These are phyloP conservation scores for Sitobion miscanthi DNA, from an alignment of 1,140 invertebrate species.

Conservation along the genomic window DNA sequence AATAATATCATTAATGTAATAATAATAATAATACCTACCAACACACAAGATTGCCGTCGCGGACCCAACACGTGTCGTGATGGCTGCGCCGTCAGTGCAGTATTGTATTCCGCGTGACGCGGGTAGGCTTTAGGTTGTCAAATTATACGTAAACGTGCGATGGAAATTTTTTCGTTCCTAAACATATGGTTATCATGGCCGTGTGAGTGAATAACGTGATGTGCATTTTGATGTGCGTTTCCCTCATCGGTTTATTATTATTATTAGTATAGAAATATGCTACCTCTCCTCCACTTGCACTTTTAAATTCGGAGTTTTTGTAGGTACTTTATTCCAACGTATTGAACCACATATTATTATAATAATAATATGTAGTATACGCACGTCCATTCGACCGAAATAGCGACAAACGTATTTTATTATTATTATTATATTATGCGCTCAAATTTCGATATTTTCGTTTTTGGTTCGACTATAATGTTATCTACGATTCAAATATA, in stretches of 20 bases:
- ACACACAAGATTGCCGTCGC: background rate
- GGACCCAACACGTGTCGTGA: too few relatives aligned
- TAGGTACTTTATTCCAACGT: background rate
- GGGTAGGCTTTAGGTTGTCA: background rate
- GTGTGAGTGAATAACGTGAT: background rate
- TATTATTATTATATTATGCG: background rate
- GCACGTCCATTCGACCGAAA: background rate
- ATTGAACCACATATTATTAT: background rate
- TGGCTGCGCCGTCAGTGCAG: background rate
- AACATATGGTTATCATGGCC: background rate
- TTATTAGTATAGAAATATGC: background rate
- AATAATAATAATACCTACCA: background rate
- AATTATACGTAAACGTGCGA: background rate
- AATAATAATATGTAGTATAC: background rate
- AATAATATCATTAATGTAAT: background rate
- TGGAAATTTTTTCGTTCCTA: background rate
- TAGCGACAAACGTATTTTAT: background rate
- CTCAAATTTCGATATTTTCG: background rate
- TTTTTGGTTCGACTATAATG: background rate
- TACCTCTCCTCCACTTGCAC: background rate
- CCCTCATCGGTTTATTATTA: background rate
- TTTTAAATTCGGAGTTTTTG: background rate
- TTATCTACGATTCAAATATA: background rate
- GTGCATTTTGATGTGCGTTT: background rate
- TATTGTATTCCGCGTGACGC: background rate